phyloP scores from a whole-genome alignment of 1,140 invertebrate genomes.

The Diprion similis region DNA sequence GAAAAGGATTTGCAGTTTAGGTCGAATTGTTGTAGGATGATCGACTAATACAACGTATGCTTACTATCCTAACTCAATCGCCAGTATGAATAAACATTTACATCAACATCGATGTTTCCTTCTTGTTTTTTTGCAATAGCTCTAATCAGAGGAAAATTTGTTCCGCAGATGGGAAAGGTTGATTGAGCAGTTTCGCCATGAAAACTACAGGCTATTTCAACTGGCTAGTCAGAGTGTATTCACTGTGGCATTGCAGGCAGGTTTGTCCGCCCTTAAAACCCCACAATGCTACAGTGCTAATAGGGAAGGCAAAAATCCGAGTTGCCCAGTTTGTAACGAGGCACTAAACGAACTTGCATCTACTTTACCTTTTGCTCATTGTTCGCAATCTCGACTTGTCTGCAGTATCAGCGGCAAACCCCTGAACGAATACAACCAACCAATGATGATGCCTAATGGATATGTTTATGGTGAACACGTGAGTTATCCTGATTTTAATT shows the following conservation, averaged over 20 bases:
- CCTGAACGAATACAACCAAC: constrained; percentile 97
- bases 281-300: constrained; percentile 80
- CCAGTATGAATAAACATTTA: no score
- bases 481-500: constrained; percentile 36
- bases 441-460: constrained; percentile 98
- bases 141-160: constrained; percentile 1
- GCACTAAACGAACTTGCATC: constrained; percentile 87
- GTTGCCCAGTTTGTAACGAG: constrained; percentile 93
- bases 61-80: no score
- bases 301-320: constrained; percentile 74
- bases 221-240: constrained; percentile 91
- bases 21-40: not conserved
- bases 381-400: constrained; percentile 92
- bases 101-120: no score
- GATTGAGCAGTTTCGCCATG: constrained; percentile 89
- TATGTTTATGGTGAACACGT: constrained; percentile 97
- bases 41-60: not conserved
- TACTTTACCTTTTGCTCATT: constrained; percentile 92
- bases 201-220: constrained; percentile 95
- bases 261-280: constrained; percentile 94
- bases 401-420: constrained; percentile 90
- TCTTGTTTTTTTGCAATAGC: not conserved
- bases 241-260: constrained; percentile 89
- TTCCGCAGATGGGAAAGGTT: constrained; percentile 78
- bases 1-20: not conserved